Conservation (phyloP, 2,797 vertebrate species). For the Cetoscarus ocellatus region DNA sequence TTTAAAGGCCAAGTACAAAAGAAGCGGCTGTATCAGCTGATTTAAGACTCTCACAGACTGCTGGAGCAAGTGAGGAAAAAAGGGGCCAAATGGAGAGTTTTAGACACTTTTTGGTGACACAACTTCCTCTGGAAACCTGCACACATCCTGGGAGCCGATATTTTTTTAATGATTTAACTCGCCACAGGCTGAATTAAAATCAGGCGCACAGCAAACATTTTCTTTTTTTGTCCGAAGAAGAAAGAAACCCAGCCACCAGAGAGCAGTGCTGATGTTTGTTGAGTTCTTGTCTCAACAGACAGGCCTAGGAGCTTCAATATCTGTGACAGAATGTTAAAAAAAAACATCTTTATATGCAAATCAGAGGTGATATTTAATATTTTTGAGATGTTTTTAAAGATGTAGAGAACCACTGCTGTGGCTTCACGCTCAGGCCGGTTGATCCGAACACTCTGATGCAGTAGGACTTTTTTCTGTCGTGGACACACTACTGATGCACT, state of each 20-base stretch:
- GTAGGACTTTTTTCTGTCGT: constrained; percentile 26
- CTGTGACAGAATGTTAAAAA: constrained; percentile 51
- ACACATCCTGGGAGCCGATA: neutral
- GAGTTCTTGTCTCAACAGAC: neutral
- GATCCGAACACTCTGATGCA: neutral
- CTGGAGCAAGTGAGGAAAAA: neutral
- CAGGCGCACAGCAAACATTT: neutral
- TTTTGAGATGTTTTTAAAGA: constrained; percentile 37
- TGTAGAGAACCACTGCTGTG: constrained; percentile 24
- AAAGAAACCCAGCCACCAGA: neutral
- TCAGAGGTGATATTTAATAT: constrained; percentile 50
- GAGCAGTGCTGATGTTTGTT: neutral
- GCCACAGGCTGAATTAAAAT: neutral
- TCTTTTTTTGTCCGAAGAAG: no score
- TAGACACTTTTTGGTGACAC: neutral
- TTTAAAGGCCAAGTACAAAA: constrained; percentile 37
- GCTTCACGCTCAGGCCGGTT: constrained; percentile 3
- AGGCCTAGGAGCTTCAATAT: constrained; percentile 12
- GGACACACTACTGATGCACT: constrained; percentile 71
- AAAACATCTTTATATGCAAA: constrained; percentile 55
- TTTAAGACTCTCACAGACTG: neutral
- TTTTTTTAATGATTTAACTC: neutral
- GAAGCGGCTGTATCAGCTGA: constrained; percentile 55
- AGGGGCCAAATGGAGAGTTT: constrained; percentile 9
- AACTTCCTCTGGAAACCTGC: neutral